Evolutionary conservation across 2,797 vertebrate species (phyloP), one percentile per base, ranked within the genome.

Genomic region (Coregonus sp.): DNA sequence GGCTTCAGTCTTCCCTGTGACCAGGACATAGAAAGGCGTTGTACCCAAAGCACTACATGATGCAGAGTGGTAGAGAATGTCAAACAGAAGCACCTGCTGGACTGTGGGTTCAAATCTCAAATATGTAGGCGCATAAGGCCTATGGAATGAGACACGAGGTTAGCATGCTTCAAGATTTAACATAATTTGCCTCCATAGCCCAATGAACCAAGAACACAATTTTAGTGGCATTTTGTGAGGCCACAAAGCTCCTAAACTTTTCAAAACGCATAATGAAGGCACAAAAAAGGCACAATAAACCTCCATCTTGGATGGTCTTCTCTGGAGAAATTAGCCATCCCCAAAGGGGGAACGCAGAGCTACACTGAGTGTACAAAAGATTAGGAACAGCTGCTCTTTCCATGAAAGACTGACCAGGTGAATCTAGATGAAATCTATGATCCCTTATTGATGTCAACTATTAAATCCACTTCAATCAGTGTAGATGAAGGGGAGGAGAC

Each of bases 81-180:
- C 82, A 75, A 77, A 78, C 76, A 81, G 73, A 84, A 82, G 75
- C 79, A 84, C 74, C 80, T 78, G 70, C 76, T 74, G 82, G 79
- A 79, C 54, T 67, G 56, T 65, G 67, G 9, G 40, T 78, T 56
- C 65, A 68, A 61, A 79, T 83, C 80, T 79, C 73, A 76, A 74
- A 65, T 7, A 63, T 74, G 59, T 11, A 6, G 18, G 18, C 37
- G 35, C 12, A 18, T n/a, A 50, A n/a, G 59, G 35, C 37, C 59
- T 63, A 14, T 63, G 72, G 56, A 40, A 73, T 61, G 35, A 40
- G 18, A 63, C 31, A 37, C 3, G 29, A 54, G 51, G 18, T 73
- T 7, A 72, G 50, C n/a, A 29, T 72, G 6, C 50, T 16, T 72
- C 20, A 72, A 9, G 12, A 52, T 16, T 47, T 12, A 47, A 47